phyloP scores from a whole-genome alignment of 2,888 invertebrate genomes.

The Leuctra nigra region DNA sequence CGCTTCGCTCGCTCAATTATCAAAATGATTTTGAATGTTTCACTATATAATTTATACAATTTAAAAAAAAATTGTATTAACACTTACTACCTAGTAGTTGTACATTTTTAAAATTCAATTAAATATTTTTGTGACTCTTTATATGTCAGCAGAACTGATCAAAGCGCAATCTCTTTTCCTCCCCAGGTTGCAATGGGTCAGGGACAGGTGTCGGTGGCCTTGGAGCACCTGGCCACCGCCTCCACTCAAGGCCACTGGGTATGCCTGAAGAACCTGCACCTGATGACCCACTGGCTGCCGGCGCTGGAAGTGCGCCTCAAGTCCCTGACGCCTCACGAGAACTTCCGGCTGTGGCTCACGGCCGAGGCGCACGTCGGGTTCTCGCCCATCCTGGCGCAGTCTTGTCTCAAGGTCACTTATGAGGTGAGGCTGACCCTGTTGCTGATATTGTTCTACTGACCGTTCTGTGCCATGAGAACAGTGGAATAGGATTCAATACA shows the following conservation, averaged over 20 bases:
- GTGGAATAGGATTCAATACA: no score
- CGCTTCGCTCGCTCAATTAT: no score
- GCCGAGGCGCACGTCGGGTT: conserved; percentile 74
- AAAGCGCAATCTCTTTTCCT: not conserved
- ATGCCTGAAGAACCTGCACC: conserved; percentile 73
- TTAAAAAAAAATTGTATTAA: no score
- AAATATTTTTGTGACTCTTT: not conserved
- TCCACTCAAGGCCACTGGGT: conserved; percentile 64
- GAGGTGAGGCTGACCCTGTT: no score
- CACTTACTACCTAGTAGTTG: not conserved
- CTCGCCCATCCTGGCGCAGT: conserved; percentile 65
- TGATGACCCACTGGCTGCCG: conserved; percentile 64
- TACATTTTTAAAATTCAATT: not conserved
- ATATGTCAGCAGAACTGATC: not conserved
- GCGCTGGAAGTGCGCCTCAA: conserved; percentile 61
- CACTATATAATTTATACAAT: no score
- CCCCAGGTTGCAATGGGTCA: conserved; percentile 69
- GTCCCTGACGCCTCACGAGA: conserved; percentile 41
- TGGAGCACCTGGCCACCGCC: conserved; percentile 51
- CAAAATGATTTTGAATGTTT: no score
- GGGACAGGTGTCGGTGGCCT: conserved; percentile 62
- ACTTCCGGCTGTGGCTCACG: conserved; percentile 78
- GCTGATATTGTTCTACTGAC: no score
- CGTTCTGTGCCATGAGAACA: no score
- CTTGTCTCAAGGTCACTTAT: conserved; percentile 72